Percentiles rank a stretch among this genome's conserved stretches.
Evolutionary conservation across 1,140 invertebrate genomes (phyloP).

Genomic region (Periplaneta americana): DNA sequence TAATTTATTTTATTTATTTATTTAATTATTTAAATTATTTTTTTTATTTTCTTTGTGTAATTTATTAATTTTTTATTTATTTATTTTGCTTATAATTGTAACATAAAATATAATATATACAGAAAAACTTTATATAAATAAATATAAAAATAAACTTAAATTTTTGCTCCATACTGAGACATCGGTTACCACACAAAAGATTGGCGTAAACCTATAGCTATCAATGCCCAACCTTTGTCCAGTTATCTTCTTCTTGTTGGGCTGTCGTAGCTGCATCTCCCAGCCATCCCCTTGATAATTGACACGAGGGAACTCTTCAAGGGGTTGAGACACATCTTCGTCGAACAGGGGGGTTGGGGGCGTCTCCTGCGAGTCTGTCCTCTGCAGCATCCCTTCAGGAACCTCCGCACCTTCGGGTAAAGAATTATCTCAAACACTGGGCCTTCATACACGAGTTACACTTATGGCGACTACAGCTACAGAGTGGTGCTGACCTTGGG

Average conservation of each 20-base stretch:
- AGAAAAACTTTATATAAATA: too few species aligned
- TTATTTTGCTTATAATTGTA: too few species aligned
- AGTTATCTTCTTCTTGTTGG: conserved; percentile 98
- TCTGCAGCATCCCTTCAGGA: conserved; percentile 26
- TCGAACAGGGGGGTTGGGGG: conserved; percentile 91
- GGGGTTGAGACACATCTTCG: conserved; percentile 86
- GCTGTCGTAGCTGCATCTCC: conserved; percentile 94
- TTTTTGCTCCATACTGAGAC: too few species aligned
- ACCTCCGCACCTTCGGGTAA: not conserved
- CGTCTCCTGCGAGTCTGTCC: conserved; percentile 67
- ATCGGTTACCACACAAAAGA: too few species aligned
- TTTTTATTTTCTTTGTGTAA: too few species aligned
- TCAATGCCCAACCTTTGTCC: conserved; percentile 68
- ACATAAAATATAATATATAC: too few species aligned
- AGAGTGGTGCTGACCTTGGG: not conserved
- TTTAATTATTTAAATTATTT: too few species aligned
- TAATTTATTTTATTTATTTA: too few species aligned
- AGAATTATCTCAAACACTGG: not conserved
- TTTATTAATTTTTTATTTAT: too few species aligned
- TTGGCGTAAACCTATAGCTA: too few species aligned
- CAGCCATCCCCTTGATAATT: conserved; percentile 81
- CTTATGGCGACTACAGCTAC: not conserved
- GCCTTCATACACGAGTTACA: too few species aligned
- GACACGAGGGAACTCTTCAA: conserved; percentile 86
- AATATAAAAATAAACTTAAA: too few species aligned